A percentile compares a stretch with the other conserved stretches of the same genome.
phyloP scores from a whole-genome alignment of 2,797 vertebrate species.

The Austrolebias charrua region DNA sequence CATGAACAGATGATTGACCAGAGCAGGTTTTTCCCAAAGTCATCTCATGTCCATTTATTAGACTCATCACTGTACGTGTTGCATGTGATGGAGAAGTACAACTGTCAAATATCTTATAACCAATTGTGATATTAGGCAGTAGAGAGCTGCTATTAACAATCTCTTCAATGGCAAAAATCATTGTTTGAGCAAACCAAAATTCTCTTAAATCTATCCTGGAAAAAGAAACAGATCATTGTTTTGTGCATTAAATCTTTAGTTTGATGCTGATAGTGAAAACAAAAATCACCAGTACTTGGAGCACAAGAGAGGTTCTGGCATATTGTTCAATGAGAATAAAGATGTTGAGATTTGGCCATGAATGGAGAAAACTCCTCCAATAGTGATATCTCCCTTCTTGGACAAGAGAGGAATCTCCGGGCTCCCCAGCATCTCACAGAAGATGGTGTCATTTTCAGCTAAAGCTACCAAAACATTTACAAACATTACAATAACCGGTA shows the following conservation, averaged over 20 bases:
- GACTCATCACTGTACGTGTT: constrained; percentile 68
- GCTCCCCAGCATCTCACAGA: constrained; percentile 67
- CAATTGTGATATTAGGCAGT: constrained; percentile 74
- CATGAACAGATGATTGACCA: constrained; percentile 67
- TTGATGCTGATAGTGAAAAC: not conserved
- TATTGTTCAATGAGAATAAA: constrained; percentile 54
- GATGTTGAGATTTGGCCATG: constrained; percentile 64
- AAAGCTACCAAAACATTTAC: constrained; percentile 48
- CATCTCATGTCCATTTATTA: constrained; percentile 69
- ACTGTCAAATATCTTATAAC: constrained; percentile 77
- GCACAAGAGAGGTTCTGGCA: constrained; percentile 65
- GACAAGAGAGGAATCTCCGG: constrained; percentile 70
- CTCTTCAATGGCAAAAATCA: constrained; percentile 82
- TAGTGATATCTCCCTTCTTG: constrained; percentile 71
- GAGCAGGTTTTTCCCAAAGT: constrained; percentile 57
- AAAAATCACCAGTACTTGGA: constrained; percentile 61
- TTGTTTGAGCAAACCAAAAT: constrained; percentile 78
- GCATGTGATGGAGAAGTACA: constrained; percentile 75
- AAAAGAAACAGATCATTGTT: not conserved
- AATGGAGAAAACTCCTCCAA: constrained; percentile 80
- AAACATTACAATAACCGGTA: constrained; percentile 61
- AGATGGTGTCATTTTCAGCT: constrained; percentile 44
- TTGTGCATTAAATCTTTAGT: not conserved
- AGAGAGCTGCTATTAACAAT: constrained; percentile 79
- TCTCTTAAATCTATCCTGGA: constrained; percentile 76